Base-by-base conservation (phyloP, 2,888 invertebrate species). In the Metopia argyrocephala region DNA sequence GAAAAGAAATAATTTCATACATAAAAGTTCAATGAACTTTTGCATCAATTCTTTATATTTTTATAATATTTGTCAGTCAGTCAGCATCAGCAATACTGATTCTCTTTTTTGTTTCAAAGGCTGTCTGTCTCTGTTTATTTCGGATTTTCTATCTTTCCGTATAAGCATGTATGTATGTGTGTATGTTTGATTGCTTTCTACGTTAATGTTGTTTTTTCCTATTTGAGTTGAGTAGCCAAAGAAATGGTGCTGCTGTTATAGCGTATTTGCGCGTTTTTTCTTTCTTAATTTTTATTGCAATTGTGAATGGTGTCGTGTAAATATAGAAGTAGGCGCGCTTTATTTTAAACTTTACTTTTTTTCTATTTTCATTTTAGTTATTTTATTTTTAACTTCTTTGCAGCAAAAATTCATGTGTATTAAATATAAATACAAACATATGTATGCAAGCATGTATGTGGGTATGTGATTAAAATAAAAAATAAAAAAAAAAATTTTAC, bases 21-120 rank as follows among this genome's bases (percentile, higher is more conserved):
- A 69, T 57, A 79, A 83, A 70, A 84, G 84, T 84, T 84, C 83
- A 79, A 68, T 83, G 79, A 84, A 79, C 84, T 83, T 76, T 78
- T 80, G 79, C 82, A 80, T 79, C 79, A 78, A 78, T 82, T 84
- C 82, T 83, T 70, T 83, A 61, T 69, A 25, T 66, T 62, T 69
- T 61, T 70, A 74, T 79, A 61, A 64, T 78, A 54, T 79, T 75
- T 79, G 57, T 79, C 64, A 54, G 46, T 76, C 76, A 46, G 18
- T 45, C 57, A 46, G 38, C 12, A 38, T 12, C 38, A 38, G 12
- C 38, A 38, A 38, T 1, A 50, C 21, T 21, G 38, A 28, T 25
- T 56, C 15, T n/a, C 48, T n/a, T 48, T 48, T n/a, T 48, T 45
- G 23, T 56, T 6, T 28, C n/a, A 27, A 20, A 61, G 27, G 28